These are phyloP conservation scores for Crambe crambe DNA, from an alignment of 37 sponge, comb jelly and placozoan genomes.

Conservation along the genomic window DNA sequence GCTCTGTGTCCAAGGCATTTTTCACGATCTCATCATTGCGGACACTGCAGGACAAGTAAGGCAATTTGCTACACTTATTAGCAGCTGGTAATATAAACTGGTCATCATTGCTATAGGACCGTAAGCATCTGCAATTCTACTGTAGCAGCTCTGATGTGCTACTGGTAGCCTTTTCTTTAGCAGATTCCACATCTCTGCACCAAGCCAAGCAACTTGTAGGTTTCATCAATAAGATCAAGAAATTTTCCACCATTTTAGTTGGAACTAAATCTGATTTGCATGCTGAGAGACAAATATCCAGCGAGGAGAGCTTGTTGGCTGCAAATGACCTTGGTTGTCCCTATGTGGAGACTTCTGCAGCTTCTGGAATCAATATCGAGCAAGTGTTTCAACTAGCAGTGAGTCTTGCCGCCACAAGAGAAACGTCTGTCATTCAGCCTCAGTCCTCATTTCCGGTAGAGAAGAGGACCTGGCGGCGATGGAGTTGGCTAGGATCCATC, in stretches of 20 bases:
- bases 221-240: background rate
- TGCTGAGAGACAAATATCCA: constrained; percentile 13
- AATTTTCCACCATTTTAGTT: constrained; percentile 27
- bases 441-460: background rate
- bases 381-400: constrained; percentile 3
- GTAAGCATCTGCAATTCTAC: constrained; percentile 10
- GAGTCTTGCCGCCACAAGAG: background rate
- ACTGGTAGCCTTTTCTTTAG: constrained; percentile 42
- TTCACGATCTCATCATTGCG: constrained; percentile 12
- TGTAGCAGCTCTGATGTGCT: constrained; percentile 22
- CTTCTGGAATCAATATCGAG: background rate
- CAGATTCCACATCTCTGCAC: constrained; percentile 13
- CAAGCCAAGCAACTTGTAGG: constrained; percentile 5
- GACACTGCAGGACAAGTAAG: constrained; percentile 66
- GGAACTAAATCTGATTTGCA: constrained; percentile 47
- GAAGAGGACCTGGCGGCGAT: no score
- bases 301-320: constrained; percentile 7
- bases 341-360: constrained; percentile 56
- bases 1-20: constrained; percentile 1
- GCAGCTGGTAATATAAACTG: background rate
- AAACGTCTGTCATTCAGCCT: background rate
- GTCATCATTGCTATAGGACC: constrained; percentile 1
- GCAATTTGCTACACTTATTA: background rate
- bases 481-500: background rate
- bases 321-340: constrained; percentile 24